Evolutionary conservation across 2,888 invertebrate species (phyloP).

Genomic region (Sphaerophoria rueppellii): DNA sequence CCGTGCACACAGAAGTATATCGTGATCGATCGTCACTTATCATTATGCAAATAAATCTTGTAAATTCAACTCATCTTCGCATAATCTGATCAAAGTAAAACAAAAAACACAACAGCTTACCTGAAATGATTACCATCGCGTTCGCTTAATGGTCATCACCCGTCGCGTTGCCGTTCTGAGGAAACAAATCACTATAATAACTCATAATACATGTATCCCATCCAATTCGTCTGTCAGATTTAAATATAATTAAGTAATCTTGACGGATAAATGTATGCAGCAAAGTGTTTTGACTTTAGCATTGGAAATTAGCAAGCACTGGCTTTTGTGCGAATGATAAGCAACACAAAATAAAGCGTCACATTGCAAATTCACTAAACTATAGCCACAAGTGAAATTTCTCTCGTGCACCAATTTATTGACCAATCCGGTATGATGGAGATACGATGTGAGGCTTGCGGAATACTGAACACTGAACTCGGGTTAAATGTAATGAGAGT

Average conservation of each 20-base stretch:
- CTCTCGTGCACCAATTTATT: slow-evolving; percentile 58
- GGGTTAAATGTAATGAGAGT: slow-evolving; percentile 36
- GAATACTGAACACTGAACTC: neutral
- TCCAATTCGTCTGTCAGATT: slow-evolving; percentile 18
- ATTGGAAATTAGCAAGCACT: slow-evolving; percentile 33
- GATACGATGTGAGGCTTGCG: slow-evolving; percentile 21
- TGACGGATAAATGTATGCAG: slow-evolving; percentile 23
- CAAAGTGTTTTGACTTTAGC: slow-evolving; percentile 2
- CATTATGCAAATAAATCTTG: slow-evolving; percentile 55
- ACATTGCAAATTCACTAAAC: too few species aligned
- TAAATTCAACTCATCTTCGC: slow-evolving; percentile 7
- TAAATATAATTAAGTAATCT: slow-evolving; percentile 62
- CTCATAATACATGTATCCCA: neutral
- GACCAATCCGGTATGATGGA: slow-evolving; percentile 35
- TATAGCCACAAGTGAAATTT: slow-evolving; percentile 53
- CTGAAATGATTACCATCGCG: slow-evolving; percentile 15
- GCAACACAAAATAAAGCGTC: slow-evolving; percentile 9
- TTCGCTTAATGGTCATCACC: too few species aligned
- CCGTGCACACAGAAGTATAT: slow-evolving; percentile 14
- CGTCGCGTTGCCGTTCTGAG: slow-evolving; percentile 29
- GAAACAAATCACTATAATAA: slow-evolving; percentile 37
- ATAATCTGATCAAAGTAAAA: slow-evolving; percentile 1
- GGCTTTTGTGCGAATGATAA: neutral
- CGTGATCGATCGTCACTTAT: slow-evolving; percentile 42
- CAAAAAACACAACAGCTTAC: slow-evolving; percentile 11